Evolutionary conservation across 2,797 vertebrate species (phyloP), one percentile per base, ranked within the genome.

Genomic region (Epinephelus malabaricus): DNA sequence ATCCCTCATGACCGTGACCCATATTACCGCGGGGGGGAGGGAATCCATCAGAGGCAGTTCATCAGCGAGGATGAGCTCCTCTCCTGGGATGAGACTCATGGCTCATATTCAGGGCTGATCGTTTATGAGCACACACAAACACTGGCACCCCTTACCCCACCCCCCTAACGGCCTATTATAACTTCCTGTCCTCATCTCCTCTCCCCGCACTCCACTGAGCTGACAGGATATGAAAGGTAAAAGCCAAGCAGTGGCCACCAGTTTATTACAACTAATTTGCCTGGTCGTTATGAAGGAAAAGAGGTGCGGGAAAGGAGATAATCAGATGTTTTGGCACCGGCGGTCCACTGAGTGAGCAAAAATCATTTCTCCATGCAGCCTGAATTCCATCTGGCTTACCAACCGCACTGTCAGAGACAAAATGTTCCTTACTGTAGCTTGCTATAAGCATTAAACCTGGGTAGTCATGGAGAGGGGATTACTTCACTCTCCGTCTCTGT

Each of bases 11-110:
- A 74, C 74, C 3, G 14, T 88, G 84, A 89, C 90, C 92, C 89
- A 93, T 60, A 89, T 91, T 79, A 88, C 76, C 43, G 66, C 69
- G 50, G 50, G 55, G 34, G 70, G 84, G 75, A 59, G 85, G 70
- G 69, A 65, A 84, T 90, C 79, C 76, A 91, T 92, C 91, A 88
- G 72, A 76, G 76, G 73, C 76, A 78, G 81, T 84, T 90, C 87
- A 92, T 88, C 79, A 90, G 88, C 10, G 21, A 69, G 80, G 88
- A 92, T 82, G 76, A 86, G 82, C 77, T 85, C 72, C 79, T 88
- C 81, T 92, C 65, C 34, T 17, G 69, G 72, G 84, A 86, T 38
- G 56, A 73, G 78, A 80, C 79, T 72, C 71, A 63, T 88, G 85
- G 87, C 86, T 87, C 75, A 47, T 81, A 83, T 89, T 88, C 86